Evolutionary conservation across 2,113 vertebrate genomes (phyloP), one percentile per base, ranked within the genome.

Genomic region (Mungos mungo): DNA sequence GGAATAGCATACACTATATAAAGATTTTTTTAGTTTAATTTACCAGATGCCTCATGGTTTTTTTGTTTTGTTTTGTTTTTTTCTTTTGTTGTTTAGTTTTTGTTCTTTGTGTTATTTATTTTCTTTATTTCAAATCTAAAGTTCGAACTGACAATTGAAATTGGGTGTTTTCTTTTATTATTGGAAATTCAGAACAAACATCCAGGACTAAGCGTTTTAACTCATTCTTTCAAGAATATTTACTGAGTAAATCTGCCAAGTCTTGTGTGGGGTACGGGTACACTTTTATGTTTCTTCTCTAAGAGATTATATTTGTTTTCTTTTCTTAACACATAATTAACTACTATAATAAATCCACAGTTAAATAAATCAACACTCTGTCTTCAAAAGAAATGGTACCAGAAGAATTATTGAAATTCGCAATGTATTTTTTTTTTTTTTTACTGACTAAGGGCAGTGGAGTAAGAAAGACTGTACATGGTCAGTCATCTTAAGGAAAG

Each of bases 111-210:
- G 8, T 19, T 16, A 50, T 81, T 96, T 81, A 23, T 95, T 65
- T 88, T 88, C 27, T 86, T 92, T 90, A 66, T 66, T 77, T 97
- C 60, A 96, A 71, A 92, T 1, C 33, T 41, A 41, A 92, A 54
- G 7, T 23, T 69, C 31, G 33, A 54, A 77, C 2, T 79, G 35
- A 92, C 25, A 84, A 57, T 63, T 2, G 82, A 93, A 88, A 89
- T 72, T 82, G 52, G 3, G 5, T 83, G 5, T 80, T 83, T 84
- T 35, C 3, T 71, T 88, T 92, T 83, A 27, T 68, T 23, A 38
- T 35, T 94, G n/a, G 23, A 97, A 92, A 92, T 79, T 19, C 11
- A 92, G n/a, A 92, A 52, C 7, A 69, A 83, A 71, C 65, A 71
- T 10, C 6, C 1, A 69, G 7, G 29, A 69, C 25, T 82, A 86